Conservation (phyloP, 2,888 invertebrate genomes). For the Drosophila mimetica region DNA sequence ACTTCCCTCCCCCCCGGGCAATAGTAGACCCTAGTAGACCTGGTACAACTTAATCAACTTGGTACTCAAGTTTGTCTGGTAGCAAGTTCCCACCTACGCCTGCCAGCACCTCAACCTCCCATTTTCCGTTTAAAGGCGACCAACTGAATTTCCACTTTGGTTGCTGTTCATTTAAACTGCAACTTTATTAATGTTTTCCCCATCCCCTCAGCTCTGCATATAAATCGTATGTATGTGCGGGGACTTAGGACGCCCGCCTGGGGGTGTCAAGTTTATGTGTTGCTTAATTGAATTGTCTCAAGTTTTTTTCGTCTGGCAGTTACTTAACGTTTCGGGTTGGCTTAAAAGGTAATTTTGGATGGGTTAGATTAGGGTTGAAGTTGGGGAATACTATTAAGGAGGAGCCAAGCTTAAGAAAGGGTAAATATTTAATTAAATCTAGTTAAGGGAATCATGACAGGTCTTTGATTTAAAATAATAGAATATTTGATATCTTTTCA, state of each 20-base stretch:
- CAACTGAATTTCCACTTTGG: conserved; percentile 27
- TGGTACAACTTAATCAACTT: conserved; percentile 71
- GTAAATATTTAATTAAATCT: background rate
- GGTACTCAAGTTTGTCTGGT: conserved; percentile 73
- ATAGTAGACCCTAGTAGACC: conserved; percentile 50
- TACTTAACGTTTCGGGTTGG: conserved; percentile 34
- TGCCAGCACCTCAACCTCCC: background rate
- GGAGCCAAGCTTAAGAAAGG: background rate
- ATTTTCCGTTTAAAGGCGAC: background rate
- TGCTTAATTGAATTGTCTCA: conserved; percentile 74
- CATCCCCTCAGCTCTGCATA: background rate
- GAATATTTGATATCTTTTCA: background rate
- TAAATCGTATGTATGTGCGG: conserved; percentile 2
- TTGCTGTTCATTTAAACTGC: conserved; percentile 69
- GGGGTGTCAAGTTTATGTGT: conserved; percentile 73
- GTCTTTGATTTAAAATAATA: too few species aligned
- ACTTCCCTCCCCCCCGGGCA: conserved; percentile 45
- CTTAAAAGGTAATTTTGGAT: conserved; percentile 22
- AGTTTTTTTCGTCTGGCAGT: conserved; percentile 48
- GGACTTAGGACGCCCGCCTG: conserved; percentile 25
- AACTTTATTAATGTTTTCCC: conserved; percentile 67
- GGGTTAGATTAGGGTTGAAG: conserved; percentile 1
- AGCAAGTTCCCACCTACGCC: conserved; percentile 40
- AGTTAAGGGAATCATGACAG: background rate
- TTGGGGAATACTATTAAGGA: conserved; percentile 8